Conservation (phyloP, 2,888 invertebrate genomes). For the Onthophagus sagittarius region DNA sequence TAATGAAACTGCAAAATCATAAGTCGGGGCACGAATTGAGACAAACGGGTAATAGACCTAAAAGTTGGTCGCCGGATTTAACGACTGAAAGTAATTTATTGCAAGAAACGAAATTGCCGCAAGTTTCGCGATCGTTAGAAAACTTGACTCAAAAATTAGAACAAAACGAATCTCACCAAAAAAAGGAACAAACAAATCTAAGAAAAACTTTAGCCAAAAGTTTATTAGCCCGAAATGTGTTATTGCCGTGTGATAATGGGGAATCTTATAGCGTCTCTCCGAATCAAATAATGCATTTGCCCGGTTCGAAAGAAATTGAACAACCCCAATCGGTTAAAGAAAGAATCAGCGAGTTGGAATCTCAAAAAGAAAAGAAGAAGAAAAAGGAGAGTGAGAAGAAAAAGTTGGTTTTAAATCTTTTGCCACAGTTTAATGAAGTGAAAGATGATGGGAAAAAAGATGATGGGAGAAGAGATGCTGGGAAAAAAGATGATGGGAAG, state of each 20-base stretch:
- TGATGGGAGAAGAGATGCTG: no score
- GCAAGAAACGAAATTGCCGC: constrained; percentile 47
- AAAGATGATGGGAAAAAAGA: constrained; percentile 34
- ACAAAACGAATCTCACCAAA: constrained; percentile 29
- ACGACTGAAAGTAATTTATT: constrained; percentile 58
- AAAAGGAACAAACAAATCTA: constrained; percentile 23
- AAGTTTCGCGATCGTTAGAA: constrained; percentile 66
- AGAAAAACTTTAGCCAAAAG: constrained; percentile 31
- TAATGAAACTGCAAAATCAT: constrained; percentile 26
- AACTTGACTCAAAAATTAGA: constrained; percentile 52
- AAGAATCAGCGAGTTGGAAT: constrained; percentile 70
- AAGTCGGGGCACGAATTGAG: constrained; percentile 32
- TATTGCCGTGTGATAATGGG: constrained; percentile 83
- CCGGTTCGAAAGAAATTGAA: constrained; percentile 43
- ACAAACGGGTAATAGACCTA: constrained; percentile 47
- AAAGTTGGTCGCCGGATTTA: constrained; percentile 56
- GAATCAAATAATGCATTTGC: constrained; percentile 82
- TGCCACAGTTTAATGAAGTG: constrained; percentile 52
- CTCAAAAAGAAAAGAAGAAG: constrained; percentile 48
- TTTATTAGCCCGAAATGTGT: constrained; percentile 62
- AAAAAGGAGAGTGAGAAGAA: constrained; percentile 42
- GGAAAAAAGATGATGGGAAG: no score
- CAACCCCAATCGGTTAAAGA: constrained; percentile 56
- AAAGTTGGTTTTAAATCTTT: constrained; percentile 55
- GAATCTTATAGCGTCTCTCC: constrained; percentile 86